Percentiles rank a stretch among this genome's conserved stretches.
Evolutionary conservation across 2,113 vertebrate genomes (phyloP).

Genomic region (Bufo gargarizans): DNA sequence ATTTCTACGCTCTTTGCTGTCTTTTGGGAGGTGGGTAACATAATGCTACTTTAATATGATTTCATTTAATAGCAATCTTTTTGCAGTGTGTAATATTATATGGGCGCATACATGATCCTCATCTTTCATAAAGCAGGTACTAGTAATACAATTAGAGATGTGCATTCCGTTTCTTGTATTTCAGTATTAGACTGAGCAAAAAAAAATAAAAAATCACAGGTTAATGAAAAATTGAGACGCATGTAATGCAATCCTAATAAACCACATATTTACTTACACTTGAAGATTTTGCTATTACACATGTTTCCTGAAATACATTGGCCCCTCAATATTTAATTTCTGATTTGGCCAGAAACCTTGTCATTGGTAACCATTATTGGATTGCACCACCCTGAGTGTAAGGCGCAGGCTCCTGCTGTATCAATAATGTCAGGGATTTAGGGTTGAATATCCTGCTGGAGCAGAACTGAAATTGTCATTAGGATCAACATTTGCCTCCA

Average conservation of each 20-base stretch:
- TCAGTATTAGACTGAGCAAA: conserved; percentile 40
- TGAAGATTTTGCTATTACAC: not conserved
- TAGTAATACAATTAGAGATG: conserved; percentile 44
- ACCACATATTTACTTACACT: not conserved
- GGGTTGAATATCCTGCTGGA: not conserved
- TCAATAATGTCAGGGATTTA: not conserved
- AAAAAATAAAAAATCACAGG: conserved; percentile 1
- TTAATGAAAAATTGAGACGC: conserved; percentile 28
- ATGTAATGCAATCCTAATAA: conserved; percentile 41
- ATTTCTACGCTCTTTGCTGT: conserved; percentile 2
- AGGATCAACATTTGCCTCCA: not conserved
- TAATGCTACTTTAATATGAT: conserved; percentile 55
- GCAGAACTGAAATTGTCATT: not conserved
- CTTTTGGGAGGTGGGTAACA: conserved; percentile 30
- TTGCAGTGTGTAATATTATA: conserved; percentile 48
- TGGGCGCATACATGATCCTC: conserved; percentile 39
- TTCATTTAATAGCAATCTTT: conserved; percentile 52
- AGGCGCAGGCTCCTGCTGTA: not conserved
- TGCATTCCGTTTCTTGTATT: conserved; percentile 41
- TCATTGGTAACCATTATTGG: not conserved
- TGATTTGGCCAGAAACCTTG: not conserved
- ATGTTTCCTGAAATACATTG: not conserved
- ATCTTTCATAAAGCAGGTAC: conserved; percentile 49
- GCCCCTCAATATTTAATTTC: not conserved
- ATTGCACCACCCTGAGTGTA: not conserved